Conservation (phyloP, 2,113 vertebrate species). For the Cyrtonyx montezumae region DNA sequence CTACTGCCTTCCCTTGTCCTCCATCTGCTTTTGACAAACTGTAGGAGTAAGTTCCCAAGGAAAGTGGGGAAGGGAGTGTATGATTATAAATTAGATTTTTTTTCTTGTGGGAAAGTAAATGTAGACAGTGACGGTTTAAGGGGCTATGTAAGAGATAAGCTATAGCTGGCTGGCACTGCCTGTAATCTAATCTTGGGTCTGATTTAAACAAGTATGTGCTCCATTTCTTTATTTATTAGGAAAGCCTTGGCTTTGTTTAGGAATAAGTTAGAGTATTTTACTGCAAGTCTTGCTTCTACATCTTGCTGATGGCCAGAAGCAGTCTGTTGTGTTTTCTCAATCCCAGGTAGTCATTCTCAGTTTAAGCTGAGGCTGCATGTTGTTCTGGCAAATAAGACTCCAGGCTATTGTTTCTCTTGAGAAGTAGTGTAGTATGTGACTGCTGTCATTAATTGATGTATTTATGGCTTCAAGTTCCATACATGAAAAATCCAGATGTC, state of each 20-base stretch:
- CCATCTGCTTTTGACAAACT: constrained; percentile 1
- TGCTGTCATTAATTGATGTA: constrained; percentile 46
- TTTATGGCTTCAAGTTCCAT: constrained; percentile 2
- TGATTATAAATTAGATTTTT: neutral
- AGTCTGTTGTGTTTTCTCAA: constrained; percentile 40
- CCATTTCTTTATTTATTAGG: constrained; percentile 26
- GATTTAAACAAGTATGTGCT: neutral
- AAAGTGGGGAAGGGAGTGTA: neutral
- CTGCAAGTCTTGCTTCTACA: constrained; percentile 3
- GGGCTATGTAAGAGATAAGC: neutral
- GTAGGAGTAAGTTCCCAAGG: neutral
- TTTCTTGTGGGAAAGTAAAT: constrained; percentile 40
- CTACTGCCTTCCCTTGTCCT: neutral
- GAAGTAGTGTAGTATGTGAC: constrained; percentile 15
- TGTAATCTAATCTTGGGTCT: neutral
- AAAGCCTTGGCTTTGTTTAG: neutral
- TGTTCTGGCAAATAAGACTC: constrained; percentile 23
- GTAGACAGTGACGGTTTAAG: constrained; percentile 27
- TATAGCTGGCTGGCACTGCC: neutral
- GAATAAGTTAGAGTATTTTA: constrained; percentile 10
- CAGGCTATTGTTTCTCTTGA: constrained; percentile 36
- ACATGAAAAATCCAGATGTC: constrained; percentile 2
- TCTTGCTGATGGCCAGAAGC: neutral
- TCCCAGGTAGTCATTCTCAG: constrained; percentile 33
- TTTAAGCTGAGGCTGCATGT: constrained; percentile 53